Base-by-base conservation (phyloP, 37 sponge, comb jelly and placozoan species). In the Haliclona indistincta region DNA sequence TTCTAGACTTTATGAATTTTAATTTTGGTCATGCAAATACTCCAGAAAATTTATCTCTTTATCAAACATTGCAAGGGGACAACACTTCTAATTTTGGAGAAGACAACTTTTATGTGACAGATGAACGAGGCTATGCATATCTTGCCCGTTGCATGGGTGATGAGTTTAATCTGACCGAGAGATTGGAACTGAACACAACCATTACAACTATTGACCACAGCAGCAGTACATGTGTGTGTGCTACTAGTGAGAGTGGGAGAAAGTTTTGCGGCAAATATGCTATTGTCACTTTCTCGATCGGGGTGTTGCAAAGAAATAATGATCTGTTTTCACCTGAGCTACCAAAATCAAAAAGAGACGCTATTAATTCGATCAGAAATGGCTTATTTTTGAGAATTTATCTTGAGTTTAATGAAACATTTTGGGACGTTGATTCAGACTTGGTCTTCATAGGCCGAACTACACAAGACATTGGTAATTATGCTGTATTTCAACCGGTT, bases 161-260 rank as follows among this genome's bases (percentile, higher is more conserved):
- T 22, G 38, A 25, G 2, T 15, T 56, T 23, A 74, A 82, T 42
- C 60, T 43, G 15, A 5, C 17, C 40, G 8, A 0, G 7, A 52
- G 75, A 56, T 29, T 89, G 26, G 67, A 68, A n/a, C 43, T 84
- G 56, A 69, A 61, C 17, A 47, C 72, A 0, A 56, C 42, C 0
- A 75, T 89, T n/a, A 79, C 43, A 15, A 34, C 36, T 0, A 69
- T 84, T 30, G 63, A 84, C 22, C 74, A 39, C 40, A 37, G 76
- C 70, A 74, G 63, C 32, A 41, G 42, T 47, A 74, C 78, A 7
- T 90, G 86, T 76, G 90, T 90, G n/a, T 89, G 90, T 75, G 11
- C 33, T 62, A 70, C 53, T 51, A 62, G 10, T 64, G 66, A 2
- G 45, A 2, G 17, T 4, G n/a, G 4, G 34, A 25, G 26, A 66